Conservation (phyloP, 2,797 vertebrate species). For the Enteromius thamalakanensis region DNA sequence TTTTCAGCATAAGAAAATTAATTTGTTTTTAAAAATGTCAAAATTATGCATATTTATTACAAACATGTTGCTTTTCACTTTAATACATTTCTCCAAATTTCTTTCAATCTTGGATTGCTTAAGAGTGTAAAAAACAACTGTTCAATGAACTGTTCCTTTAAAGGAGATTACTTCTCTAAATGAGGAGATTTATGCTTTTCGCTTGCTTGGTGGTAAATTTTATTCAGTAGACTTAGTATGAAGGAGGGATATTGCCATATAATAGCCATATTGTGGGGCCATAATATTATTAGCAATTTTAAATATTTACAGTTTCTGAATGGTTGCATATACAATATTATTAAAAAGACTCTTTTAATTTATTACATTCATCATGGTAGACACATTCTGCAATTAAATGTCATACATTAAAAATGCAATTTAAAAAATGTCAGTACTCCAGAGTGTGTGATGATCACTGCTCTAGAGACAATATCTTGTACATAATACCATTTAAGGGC, state of each 20-base stretch:
- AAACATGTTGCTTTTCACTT: background rate
- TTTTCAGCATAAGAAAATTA: background rate
- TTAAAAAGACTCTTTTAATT: background rate
- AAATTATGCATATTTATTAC: background rate
- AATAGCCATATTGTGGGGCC: background rate
- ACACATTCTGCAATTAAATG: background rate
- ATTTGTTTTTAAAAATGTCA: background rate
- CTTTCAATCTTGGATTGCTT: background rate
- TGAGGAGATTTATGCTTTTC: background rate
- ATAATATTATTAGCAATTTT: constrained; percentile 6
- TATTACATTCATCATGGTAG: background rate
- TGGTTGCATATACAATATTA: background rate
- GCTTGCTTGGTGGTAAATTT: background rate
- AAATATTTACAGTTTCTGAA: constrained; percentile 1
- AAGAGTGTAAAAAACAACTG: background rate
- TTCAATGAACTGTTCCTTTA: background rate
- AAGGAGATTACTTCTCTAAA: background rate
- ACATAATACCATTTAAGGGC: constrained; percentile 8
- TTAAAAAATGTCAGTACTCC: background rate
- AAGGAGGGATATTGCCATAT: background rate
- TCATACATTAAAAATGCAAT: background rate
- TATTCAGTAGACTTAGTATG: background rate
- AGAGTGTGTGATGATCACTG: background rate
- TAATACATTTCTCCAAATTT: background rate
- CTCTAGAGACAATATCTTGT: background rate